phyloP scores from a whole-genome alignment of 53 echinoderm and acorn worm genomes.

The Apostichopus leukothele region DNA sequence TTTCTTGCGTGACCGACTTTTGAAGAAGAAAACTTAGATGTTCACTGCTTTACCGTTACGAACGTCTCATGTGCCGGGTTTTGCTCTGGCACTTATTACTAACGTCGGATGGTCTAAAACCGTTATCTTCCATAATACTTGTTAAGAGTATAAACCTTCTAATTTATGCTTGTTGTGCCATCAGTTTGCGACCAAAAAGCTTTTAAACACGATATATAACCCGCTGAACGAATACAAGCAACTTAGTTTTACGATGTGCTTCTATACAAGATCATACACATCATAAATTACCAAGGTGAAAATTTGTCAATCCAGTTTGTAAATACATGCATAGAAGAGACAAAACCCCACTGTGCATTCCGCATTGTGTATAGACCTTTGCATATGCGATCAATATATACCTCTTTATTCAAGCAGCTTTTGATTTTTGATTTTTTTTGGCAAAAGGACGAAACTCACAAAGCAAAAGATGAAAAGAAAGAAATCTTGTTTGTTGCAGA shows the following conservation, averaged over 20 bases:
- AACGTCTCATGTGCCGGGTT: neutral
- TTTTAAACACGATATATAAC: constrained; percentile 28
- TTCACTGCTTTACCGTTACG: too few species aligned
- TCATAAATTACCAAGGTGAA: constrained; percentile 19
- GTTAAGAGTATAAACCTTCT: constrained; percentile 1
- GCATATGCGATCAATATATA: neutral
- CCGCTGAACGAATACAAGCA: neutral
- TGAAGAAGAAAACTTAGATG: too few species aligned
- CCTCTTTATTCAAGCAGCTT: neutral
- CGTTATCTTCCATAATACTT: neutral
- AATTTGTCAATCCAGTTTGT: neutral
- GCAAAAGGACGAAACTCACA: neutral
- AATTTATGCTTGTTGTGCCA: constrained; percentile 18
- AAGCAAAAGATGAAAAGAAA: neutral
- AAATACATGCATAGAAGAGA: neutral
- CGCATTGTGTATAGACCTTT: neutral
- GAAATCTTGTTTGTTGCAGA: neutral
- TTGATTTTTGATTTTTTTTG: neutral
- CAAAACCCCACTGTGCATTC: neutral
- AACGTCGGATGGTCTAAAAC: neutral
- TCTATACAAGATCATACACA: neutral
- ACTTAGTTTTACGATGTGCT: constrained; percentile 17
- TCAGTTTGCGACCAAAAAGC: neutral
- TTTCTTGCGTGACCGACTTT: too few species aligned
- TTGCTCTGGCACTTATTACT: neutral